Conservation (phyloP, 2,888 invertebrate genomes). For the Eucera pruinosa region DNA sequence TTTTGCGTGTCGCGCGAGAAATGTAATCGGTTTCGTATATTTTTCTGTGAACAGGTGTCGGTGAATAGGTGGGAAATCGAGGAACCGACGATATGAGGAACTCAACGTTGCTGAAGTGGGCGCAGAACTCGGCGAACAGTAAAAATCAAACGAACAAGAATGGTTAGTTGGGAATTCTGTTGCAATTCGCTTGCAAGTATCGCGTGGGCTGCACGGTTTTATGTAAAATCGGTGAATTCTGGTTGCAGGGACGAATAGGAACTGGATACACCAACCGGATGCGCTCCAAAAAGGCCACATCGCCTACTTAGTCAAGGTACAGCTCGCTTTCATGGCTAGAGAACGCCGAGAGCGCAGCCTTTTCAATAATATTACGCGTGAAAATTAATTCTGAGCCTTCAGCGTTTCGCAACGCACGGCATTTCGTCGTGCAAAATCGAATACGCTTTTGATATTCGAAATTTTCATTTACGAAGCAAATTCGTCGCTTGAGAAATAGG, state of each 20-base stretch:
- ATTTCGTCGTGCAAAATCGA: too few relatives aligned
- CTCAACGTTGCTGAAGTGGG: conserved; percentile 86
- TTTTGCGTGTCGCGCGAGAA: background rate
- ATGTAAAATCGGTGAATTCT: conserved; percentile 55
- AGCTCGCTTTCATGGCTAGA: conserved; percentile 11
- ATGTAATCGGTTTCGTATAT: conserved; percentile 12
- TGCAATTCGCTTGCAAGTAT: background rate
- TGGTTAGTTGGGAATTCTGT: conserved; percentile 75
- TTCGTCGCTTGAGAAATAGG: too few relatives aligned
- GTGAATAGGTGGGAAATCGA: conserved; percentile 28
- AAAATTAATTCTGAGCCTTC: too few relatives aligned
- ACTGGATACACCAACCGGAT: conserved; percentile 98
- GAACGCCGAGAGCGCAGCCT: background rate
- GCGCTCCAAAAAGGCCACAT: conserved; percentile 97
- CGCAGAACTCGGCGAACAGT: conserved; percentile 85
- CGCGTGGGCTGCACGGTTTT: background rate
- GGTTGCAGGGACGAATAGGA: conserved; percentile 85
- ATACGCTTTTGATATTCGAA: too few relatives aligned
- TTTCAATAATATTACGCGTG: background rate
- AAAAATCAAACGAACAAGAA: conserved; percentile 83
- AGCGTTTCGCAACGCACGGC: too few relatives aligned
- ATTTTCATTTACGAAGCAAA: too few relatives aligned
- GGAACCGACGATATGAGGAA: conserved; percentile 84
- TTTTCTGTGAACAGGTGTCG: conserved; percentile 66
- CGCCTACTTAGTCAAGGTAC: conserved; percentile 98